Evolutionary conservation across 2,113 vertebrate genomes (phyloP).

Genomic region (cattle (Bos taurus)): DNA sequence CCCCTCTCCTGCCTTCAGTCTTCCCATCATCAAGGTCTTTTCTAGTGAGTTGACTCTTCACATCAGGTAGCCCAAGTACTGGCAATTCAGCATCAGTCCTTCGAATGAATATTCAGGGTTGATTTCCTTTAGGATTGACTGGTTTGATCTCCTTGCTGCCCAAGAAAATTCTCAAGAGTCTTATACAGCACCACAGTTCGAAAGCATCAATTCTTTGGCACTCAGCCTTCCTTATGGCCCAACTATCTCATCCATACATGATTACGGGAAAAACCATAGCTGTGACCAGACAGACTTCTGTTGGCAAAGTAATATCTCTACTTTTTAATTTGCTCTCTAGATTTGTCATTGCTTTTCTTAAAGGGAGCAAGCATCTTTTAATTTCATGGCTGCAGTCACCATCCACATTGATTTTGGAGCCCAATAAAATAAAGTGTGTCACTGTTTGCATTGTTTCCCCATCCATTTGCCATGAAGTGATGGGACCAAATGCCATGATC

Average conservation of each 20-base stretch:
- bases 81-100: not conserved
- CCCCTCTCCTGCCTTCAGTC: not conserved
- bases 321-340: not conserved
- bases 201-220: not conserved
- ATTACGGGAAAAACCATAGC: not conserved
- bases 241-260: not conserved
- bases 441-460: not conserved
- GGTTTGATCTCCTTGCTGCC: not conserved
- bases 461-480: not conserved
- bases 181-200: not conserved
- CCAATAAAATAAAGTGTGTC: not conserved
- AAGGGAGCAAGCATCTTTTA: not conserved
- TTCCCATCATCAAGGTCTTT: not conserved
- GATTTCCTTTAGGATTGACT: not conserved
- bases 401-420: not conserved
- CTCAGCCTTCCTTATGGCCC: not conserved
- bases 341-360: not conserved
- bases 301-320: not conserved
- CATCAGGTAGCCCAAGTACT: not conserved
- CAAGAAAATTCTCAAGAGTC: not conserved
- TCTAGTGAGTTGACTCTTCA: not conserved
- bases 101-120: not conserved
- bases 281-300: not conserved
- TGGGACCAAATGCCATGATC: not conserved
- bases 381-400: not conserved